Evolutionary conservation across 2,113 vertebrate species (phyloP).

Genomic region (Laterallus jamaicensis): DNA sequence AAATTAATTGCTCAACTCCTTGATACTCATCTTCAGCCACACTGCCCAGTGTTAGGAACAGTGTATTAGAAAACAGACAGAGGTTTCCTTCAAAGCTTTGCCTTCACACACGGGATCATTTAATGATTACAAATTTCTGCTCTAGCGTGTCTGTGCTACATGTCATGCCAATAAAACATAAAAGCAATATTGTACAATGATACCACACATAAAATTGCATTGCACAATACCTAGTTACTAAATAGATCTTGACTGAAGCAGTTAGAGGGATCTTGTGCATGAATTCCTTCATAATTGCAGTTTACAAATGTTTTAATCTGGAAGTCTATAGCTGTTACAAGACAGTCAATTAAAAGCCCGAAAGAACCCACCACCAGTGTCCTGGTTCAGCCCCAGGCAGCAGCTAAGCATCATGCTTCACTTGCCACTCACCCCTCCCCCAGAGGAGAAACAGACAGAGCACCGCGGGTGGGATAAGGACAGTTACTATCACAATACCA

Average conservation of each 20-base stretch:
- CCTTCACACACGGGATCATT: not conserved
- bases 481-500: no score
- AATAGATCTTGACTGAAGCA: not conserved
- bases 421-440: no score
- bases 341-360: not conserved
- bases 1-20: not conserved
- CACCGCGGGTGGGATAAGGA: no score
- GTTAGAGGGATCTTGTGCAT: not conserved
- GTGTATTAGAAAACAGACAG: not conserved
- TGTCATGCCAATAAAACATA: not conserved
- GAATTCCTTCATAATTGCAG: not conserved
- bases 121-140: not conserved
- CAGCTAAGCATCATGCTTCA: no score
- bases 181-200: not conserved
- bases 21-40: not conserved
- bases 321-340: not conserved
- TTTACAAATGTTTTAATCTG: not conserved
- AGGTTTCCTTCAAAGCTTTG: not conserved
- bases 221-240: not conserved
- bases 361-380: not conserved
- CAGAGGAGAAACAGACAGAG: no score
- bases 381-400: no score
- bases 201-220: not conserved
- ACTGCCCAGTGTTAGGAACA: not conserved
- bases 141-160: not conserved